phyloP scores from a whole-genome alignment of 2,888 invertebrate genomes.

The Bruchidius siliquastri region DNA sequence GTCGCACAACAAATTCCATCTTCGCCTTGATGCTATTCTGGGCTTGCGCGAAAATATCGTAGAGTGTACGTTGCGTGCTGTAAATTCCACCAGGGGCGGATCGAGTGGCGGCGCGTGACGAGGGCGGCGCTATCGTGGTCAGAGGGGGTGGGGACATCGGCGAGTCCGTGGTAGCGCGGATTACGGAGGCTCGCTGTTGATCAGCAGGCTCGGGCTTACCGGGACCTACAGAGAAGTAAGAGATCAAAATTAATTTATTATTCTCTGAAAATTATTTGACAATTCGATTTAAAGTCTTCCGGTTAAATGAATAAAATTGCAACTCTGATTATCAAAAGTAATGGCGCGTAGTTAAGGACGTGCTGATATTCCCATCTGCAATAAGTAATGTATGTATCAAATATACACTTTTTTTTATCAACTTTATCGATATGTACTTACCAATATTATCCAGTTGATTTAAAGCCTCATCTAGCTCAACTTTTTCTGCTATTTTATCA shows the following conservation, averaged over 20 bases:
- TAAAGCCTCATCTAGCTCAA: conserved; percentile 58
- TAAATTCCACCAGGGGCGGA: conserved; percentile 33
- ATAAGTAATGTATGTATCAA: too few species aligned
- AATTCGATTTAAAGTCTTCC: too few species aligned
- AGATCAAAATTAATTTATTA: too few species aligned
- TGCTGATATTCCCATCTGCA: too few species aligned
- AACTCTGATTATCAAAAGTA: too few species aligned
- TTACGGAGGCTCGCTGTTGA: conserved; percentile 50
- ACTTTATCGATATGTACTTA: too few species aligned
- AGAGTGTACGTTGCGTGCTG: conserved; percentile 53
- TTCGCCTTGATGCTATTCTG: conserved; percentile 49
- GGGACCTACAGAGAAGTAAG: conserved; percentile 24
- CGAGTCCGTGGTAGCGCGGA: conserved; percentile 78
- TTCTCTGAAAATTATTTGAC: too few species aligned
- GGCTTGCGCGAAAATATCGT: conserved; percentile 60
- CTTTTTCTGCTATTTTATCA: conserved; percentile 53
- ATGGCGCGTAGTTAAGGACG: too few species aligned
- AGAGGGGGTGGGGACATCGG: conserved; percentile 75
- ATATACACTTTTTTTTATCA: too few species aligned
- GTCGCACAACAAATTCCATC: conserved; percentile 56
- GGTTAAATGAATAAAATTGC: too few species aligned
- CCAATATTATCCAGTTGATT: conserved; percentile 54
- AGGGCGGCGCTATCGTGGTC: conserved; percentile 36
- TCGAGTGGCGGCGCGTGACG: conserved; percentile 25
- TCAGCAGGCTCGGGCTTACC: conserved; percentile 30